Evolutionary conservation across 2,113 vertebrate genomes (phyloP).

Genomic region (Psilopsiagon aymara): DNA sequence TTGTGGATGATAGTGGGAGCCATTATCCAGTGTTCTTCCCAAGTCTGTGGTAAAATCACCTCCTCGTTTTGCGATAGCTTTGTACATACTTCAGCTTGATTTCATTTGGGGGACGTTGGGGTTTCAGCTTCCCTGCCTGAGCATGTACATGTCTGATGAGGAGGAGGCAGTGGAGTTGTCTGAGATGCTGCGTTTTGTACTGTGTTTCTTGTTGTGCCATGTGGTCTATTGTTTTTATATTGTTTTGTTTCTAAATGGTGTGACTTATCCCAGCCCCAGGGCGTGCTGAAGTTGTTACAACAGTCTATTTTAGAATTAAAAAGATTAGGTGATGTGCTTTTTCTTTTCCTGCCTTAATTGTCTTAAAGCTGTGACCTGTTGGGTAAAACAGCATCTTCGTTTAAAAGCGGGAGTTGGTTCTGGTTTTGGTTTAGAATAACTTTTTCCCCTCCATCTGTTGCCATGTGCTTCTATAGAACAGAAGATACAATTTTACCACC

Average conservation of each 20-base stretch:
- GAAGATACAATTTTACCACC: not conserved
- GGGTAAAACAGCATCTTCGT: not conserved
- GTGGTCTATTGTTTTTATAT: not conserved
- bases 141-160: accelerated
- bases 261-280: not conserved
- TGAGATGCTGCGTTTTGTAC: not conserved
- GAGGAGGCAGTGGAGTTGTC: not conserved
- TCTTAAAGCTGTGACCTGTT: not conserved
- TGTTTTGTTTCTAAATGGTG: not conserved
- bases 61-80: not conserved
- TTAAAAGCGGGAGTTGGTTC: not conserved
- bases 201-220: not conserved
- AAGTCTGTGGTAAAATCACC: not conserved
- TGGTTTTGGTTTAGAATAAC: not conserved
- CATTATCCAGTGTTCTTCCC: not conserved
- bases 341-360: not conserved
- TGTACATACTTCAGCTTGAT: not conserved
- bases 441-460: not conserved
- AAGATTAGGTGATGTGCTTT: not conserved
- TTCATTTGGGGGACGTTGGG: accelerated
- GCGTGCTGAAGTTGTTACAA: not conserved
- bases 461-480: not conserved
- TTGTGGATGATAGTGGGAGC: not conserved
- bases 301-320: not conserved
- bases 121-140: not conserved